phyloP scores from a whole-genome alignment of 64 coral and sea anemone genomes.

The Montipora sp. region DNA sequence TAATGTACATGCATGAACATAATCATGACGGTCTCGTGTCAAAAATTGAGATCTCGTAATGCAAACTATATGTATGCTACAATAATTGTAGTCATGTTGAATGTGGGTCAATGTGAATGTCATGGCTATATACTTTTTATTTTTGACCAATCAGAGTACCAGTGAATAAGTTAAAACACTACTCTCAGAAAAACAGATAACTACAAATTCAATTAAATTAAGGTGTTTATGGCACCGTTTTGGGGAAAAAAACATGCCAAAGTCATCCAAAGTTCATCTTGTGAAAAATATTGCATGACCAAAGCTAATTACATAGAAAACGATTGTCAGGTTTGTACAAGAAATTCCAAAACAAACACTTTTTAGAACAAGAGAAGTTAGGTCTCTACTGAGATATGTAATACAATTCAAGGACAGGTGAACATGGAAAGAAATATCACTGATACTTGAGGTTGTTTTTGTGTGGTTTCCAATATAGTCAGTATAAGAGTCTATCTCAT shows the following conservation, averaged over 20 bases:
- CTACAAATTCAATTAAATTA: neutral
- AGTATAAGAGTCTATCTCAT: conserved; percentile 6
- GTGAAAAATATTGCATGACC: conserved; percentile 17
- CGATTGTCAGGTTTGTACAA: conserved; percentile 10
- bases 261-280: conserved; percentile 21
- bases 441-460: neutral
- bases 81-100: no score
- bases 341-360: neutral
- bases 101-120: no score
- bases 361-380: neutral
- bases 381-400: neutral
- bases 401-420: conserved; percentile 24
- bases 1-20: no score
- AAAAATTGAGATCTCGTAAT: no score
- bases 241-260: neutral
- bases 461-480: conserved; percentile 33
- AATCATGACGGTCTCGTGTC: no score
- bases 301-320: neutral
- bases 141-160: no score
- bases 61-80: no score
- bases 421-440: conserved; percentile 19
- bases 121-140: no score
- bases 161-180: conserved; percentile 2
- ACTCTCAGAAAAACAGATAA: conserved; percentile 31
- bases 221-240: neutral